Conservation (phyloP, 2,888 invertebrate genomes). For the Xestia rhomboidea region DNA sequence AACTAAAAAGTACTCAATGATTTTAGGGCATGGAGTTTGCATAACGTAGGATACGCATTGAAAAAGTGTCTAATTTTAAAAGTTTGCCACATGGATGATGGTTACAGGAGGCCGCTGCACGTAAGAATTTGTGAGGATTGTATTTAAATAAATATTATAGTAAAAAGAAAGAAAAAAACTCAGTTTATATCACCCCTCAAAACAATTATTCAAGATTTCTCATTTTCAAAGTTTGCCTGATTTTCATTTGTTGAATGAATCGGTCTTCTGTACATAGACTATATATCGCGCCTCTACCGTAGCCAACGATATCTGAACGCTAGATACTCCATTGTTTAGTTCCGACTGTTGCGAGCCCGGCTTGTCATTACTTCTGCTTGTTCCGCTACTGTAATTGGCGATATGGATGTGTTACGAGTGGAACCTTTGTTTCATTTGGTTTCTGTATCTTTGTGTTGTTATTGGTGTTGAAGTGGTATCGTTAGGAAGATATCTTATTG, state of each 20-base stretch:
- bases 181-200: too few relatives aligned
- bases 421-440: background rate
- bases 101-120: too few relatives aligned
- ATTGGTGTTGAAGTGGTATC: slow-evolving; percentile 4
- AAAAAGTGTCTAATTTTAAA: too few relatives aligned
- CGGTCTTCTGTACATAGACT: background rate
- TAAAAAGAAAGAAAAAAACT: too few relatives aligned
- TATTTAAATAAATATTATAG: too few relatives aligned
- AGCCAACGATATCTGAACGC: background rate
- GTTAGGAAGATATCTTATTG: slow-evolving; percentile 5
- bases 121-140: too few relatives aligned
- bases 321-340: slow-evolving; percentile 7
- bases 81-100: too few relatives aligned
- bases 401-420: background rate
- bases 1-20: too few relatives aligned
- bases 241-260: background rate
- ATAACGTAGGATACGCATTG: too few relatives aligned
- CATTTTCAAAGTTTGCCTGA: background rate
- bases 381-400: slow-evolving; percentile 29
- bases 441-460: background rate
- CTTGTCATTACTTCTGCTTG: slow-evolving; percentile 37
- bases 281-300: background rate
- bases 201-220: background rate
- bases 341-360: background rate
- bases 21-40: too few relatives aligned